phyloP scores from a whole-genome alignment of 1,140 invertebrate species.

The Pentalonia nigronervosa region DNA sequence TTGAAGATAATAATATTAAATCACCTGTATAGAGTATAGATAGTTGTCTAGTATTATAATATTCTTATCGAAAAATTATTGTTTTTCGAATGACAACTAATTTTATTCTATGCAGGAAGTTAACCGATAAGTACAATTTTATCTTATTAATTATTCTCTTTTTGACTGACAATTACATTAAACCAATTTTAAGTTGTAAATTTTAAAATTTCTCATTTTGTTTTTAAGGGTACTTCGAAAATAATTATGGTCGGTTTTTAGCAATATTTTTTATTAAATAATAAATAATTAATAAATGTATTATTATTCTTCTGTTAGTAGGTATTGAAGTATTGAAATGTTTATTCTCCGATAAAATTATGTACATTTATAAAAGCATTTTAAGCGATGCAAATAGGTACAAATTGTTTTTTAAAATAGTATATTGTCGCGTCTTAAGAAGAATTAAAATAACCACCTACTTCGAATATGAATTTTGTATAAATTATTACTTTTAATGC shows the following conservation, averaged over 20 bases:
- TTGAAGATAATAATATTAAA: background rate
- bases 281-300: background rate
- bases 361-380: background rate
- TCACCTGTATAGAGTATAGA: background rate
- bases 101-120: background rate
- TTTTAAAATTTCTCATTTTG: background rate
- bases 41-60: background rate
- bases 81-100: too few relatives aligned
- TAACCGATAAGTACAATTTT: background rate
- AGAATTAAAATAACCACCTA: background rate
- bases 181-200: background rate
- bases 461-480: background rate
- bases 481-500: slow-evolving; percentile 21
- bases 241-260: background rate
- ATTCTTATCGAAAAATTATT: too few relatives aligned
- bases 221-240: background rate
- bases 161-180: background rate
- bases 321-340: background rate
- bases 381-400: background rate
- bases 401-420: background rate
- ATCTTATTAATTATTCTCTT: background rate
- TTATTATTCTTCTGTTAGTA: background rate
- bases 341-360: background rate
- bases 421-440: background rate
- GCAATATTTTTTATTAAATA: background rate